Conservation (phyloP, 2,888 invertebrate genomes). For the Cryptocephalus moraei region DNA sequence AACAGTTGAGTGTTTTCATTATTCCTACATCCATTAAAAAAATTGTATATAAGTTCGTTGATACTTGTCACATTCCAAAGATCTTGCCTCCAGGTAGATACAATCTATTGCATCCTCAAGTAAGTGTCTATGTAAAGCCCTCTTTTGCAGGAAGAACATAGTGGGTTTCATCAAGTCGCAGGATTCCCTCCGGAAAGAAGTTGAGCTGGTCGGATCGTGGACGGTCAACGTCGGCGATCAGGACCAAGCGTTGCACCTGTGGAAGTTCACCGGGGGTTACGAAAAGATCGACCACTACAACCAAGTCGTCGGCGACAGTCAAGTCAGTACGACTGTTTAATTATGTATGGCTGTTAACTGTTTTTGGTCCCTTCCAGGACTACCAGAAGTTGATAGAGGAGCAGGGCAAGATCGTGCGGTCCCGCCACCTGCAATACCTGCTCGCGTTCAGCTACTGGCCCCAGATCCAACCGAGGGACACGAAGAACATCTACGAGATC, state of each 20-base stretch:
- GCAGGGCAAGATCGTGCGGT: conserved; percentile 67
- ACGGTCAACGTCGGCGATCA: conserved; percentile 92
- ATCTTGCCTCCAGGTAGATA: not conserved
- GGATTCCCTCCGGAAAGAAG: conserved; percentile 53
- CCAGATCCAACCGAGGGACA: conserved; percentile 54
- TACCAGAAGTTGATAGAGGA: conserved; percentile 64
- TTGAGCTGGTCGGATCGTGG: conserved; percentile 91
- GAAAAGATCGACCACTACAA: conserved; percentile 74
- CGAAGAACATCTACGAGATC: conserved; percentile 83
- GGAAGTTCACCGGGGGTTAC: conserved; percentile 92
- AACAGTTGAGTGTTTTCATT: too few species aligned
- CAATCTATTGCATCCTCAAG: too few species aligned
- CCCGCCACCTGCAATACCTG: conserved; percentile 85
- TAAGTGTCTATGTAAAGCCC: too few species aligned
- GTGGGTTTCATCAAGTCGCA: conserved; percentile 67
- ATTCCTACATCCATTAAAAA: too few species aligned
- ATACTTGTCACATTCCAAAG: too few species aligned
- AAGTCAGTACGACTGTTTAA: conserved; percentile 39
- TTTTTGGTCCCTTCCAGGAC: conserved; percentile 42
- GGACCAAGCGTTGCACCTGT: conserved; percentile 93
- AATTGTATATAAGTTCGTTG: too few species aligned
- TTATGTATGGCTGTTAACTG: not conserved
- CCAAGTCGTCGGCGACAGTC: conserved; percentile 54
- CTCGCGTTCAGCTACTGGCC: conserved; percentile 98
- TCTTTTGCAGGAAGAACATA: conserved; percentile 60